Conservation (phyloP, 2,113 vertebrate genomes). For the Theristicus caerulescens region DNA sequence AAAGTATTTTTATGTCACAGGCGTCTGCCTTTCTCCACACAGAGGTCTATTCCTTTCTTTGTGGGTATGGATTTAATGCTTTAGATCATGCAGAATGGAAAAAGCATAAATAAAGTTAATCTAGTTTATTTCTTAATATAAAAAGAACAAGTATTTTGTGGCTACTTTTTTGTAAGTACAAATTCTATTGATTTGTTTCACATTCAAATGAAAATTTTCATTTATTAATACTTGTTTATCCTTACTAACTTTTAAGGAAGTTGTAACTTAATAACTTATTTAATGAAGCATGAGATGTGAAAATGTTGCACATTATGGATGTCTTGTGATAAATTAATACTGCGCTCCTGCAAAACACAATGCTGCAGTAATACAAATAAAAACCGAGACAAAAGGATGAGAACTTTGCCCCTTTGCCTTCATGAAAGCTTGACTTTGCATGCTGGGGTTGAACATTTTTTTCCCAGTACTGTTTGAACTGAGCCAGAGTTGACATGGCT, state of each 20-base stretch:
- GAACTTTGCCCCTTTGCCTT: neutral
- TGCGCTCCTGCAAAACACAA: neutral
- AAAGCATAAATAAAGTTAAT: neutral
- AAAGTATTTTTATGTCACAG: neutral
- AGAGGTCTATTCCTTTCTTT: neutral
- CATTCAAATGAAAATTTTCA: neutral
- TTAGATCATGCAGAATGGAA: neutral
- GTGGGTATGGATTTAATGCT: neutral
- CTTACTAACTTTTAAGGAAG: neutral
- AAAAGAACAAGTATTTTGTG: neutral
- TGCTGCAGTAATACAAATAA: neutral
- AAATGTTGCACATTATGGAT: neutral
- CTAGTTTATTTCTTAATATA: neutral
- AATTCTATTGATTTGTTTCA: neutral
- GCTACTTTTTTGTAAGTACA: neutral
- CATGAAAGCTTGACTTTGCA: neutral
- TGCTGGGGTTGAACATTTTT: neutral
- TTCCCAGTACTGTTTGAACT: neutral
- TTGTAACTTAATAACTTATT: neutral
- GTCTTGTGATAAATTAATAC: neutral
- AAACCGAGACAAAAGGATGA: neutral
- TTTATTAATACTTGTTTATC: neutral
- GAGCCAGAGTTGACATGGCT: neutral
- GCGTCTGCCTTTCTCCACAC: neutral
- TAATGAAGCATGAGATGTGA: neutral